Base-by-base conservation (phyloP, 64 coral and sea anemone genomes). In the Porites lutea region DNA sequence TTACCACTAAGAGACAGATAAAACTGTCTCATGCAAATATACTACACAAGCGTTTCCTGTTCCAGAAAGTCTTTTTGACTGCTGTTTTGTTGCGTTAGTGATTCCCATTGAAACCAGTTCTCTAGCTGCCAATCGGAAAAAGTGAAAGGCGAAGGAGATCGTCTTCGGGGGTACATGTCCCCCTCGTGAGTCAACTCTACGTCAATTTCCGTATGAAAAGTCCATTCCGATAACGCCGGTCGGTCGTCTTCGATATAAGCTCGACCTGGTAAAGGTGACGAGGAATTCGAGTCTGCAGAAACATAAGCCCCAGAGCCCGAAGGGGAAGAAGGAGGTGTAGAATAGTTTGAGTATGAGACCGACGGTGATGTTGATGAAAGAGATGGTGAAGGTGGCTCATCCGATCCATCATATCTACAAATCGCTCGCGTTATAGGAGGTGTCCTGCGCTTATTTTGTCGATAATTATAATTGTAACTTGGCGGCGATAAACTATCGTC, bases 31-130 rank as follows among this genome's bases (percentile, higher is more conserved):
- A 68, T 19, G 4, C 2, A 51, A 48, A 68, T 37, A 37, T 63
- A 4, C 62, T 71, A 93, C 62, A 93, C 91, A 50, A 93, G 61
- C 11, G 91, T 93, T 93, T 93, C 91, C 43, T 93, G 91, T 59
- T 93, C 91, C 13, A 93, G 74, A 78, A 75, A 83, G 61, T 93
- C 82, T 86, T 74, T 87, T 68, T 87, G 83, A 68, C 91, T 93
- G 54, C 82, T 93, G 68, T 72, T 77, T 22, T 64, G 71, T 54
- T 93, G 91, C 5, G 91, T 78, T 2, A 71, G 71, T 69, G 82
- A 87, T 71, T 93, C 91, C 91, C 91, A 93, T 15, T 87, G 91
- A 19, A 93, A 47, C 91, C 91, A 93, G 62, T 81, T 79, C 22
- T 74, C 72, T 21, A 79, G 59, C 15, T 93, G 91, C 91, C 91